Evolutionary conservation across 92 coral and sea anemone species (phyloP).

Genomic region (Pocillopora meandrina): DNA sequence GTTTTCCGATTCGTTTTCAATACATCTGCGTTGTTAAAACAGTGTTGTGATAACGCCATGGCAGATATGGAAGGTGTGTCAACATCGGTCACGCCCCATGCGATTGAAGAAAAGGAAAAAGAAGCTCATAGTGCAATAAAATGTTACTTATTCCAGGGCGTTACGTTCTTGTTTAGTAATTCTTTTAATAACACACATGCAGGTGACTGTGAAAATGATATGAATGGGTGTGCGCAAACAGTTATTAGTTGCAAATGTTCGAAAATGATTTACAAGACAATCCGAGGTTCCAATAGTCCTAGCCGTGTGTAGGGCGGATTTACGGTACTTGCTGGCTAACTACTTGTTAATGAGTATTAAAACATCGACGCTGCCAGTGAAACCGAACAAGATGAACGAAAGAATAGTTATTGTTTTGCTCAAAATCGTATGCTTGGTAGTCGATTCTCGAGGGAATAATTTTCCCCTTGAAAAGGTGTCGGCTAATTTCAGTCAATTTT

Average conservation of each 20-base stretch:
- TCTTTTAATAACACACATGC: background rate
- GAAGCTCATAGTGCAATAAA: background rate
- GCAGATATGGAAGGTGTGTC: background rate
- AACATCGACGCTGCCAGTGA: background rate
- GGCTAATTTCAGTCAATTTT: background rate
- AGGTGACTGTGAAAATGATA: background rate
- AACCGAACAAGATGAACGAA: background rate
- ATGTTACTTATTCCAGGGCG: background rate
- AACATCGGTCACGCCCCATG: background rate
- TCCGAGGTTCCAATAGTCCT: too few species aligned
- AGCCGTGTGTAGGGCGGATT: background rate
- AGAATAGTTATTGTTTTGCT: background rate
- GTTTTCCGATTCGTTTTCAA: background rate
- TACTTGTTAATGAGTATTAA: background rate
- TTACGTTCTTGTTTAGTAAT: background rate
- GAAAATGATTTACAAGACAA: too few species aligned
- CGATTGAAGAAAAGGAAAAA: background rate
- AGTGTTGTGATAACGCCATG: slow-evolving; percentile 14
- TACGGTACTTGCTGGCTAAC: background rate
- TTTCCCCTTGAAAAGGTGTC: slow-evolving; percentile 12
- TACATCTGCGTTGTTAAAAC: background rate
- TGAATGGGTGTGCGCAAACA: background rate
- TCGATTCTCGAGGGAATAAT: slow-evolving; percentile 30
- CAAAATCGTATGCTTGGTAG: background rate
- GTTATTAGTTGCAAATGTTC: too few species aligned